These are phyloP conservation scores for Ypsolopha sequella DNA, from an alignment of 2,888 invertebrate genomes.

Conservation along the genomic window DNA sequence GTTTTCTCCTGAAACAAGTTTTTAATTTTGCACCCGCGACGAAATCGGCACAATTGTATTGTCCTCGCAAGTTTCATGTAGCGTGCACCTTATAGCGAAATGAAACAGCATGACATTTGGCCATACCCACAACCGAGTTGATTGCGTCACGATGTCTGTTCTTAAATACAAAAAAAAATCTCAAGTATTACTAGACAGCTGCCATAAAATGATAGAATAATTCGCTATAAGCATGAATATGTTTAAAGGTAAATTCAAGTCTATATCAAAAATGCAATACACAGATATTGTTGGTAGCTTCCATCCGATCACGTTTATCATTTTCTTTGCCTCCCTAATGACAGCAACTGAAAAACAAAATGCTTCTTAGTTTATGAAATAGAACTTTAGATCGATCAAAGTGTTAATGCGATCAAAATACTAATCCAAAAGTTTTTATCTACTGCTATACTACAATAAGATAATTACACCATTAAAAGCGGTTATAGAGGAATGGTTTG, in stretches of 20 bases:
- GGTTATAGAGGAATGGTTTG: too few relatives aligned
- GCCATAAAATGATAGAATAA: neutral
- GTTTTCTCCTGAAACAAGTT: too few relatives aligned
- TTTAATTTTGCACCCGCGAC: too few relatives aligned
- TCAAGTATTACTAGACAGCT: neutral
- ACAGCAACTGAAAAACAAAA: conserved; percentile 4
- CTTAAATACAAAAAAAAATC: neutral
- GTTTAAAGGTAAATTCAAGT: neutral
- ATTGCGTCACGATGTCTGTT: too few relatives aligned
- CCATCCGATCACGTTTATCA: conserved; percentile 19
- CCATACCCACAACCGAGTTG: too few relatives aligned
- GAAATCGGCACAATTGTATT: too few relatives aligned
- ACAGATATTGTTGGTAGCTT: conserved; percentile 12
- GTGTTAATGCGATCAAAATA: neutral
- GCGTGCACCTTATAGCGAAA: too few relatives aligned
- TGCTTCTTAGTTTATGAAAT: neutral
- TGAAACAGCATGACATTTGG: too few relatives aligned
- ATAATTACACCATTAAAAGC: too few relatives aligned
- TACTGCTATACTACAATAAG: neutral
- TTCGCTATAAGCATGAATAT: neutral
- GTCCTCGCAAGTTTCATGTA: too few relatives aligned
- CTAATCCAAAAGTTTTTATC: neutral
- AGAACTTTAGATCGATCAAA: neutral
- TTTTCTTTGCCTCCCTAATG: conserved; percentile 16
- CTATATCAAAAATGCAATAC: neutral